Conservation (phyloP, 2,797 vertebrate genomes). For the Lindbergichthys nudifrons region DNA sequence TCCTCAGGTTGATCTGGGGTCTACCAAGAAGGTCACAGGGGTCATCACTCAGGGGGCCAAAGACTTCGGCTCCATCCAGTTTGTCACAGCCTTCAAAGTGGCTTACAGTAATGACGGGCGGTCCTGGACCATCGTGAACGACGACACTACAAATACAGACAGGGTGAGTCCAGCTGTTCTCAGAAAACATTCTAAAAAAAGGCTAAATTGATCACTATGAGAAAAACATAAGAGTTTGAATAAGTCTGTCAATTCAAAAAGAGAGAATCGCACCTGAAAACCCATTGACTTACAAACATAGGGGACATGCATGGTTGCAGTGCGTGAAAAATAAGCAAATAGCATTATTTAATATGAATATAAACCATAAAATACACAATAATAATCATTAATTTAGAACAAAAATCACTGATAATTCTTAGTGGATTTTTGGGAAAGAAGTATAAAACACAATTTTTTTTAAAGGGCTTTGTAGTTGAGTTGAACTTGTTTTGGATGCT, state of each 20-base stretch:
- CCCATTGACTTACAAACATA: not conserved
- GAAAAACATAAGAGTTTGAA: too few relatives aligned
- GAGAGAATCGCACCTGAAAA: not conserved
- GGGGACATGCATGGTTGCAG: not conserved
- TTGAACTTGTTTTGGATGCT: not conserved
- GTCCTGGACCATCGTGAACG: slow-evolving; percentile 87
- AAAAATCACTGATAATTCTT: too few relatives aligned
- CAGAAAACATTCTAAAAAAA: not conserved
- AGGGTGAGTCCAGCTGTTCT: slow-evolving; percentile 82
- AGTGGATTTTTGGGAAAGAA: too few relatives aligned
- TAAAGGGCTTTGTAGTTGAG: too few relatives aligned
- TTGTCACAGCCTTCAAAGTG: slow-evolving; percentile 92
- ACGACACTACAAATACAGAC: slow-evolving; percentile 80
- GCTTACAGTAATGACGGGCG: slow-evolving; percentile 88
- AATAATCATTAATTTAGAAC: too few relatives aligned
- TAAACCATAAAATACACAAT: too few relatives aligned
- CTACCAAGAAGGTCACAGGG: slow-evolving; percentile 89
- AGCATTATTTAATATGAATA: too few relatives aligned
- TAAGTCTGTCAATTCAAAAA: not conserved
- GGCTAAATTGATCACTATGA: not conserved
- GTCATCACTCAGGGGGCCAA: slow-evolving; percentile 97
- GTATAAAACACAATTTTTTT: too few relatives aligned
- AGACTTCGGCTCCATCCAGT: slow-evolving; percentile 95
- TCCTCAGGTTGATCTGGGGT: slow-evolving; percentile 89
- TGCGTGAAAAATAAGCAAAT: too few relatives aligned